Percentiles rank a stretch among this genome's conserved stretches.
Conservation (phyloP, 2,113 vertebrate genomes). For the Pelodiscus sinensis region DNA sequence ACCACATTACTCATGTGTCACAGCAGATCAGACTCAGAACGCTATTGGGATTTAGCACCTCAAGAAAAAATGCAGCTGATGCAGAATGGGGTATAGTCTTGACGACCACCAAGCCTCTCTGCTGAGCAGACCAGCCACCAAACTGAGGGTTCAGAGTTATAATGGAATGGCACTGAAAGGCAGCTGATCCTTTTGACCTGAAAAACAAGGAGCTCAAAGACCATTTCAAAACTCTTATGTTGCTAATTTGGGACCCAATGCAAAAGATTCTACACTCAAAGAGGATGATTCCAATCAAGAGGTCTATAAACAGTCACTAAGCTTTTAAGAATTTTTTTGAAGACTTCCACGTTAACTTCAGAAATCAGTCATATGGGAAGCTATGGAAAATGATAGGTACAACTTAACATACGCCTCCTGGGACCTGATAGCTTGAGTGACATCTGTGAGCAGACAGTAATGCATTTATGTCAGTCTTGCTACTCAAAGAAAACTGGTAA, state of each 20-base stretch:
- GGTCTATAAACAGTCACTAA: neutral
- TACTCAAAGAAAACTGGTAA: neutral
- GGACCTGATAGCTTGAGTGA: neutral
- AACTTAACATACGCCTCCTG: neutral
- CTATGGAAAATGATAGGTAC: neutral
- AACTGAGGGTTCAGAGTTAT: neutral
- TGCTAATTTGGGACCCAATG: no score
- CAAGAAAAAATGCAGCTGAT: neutral
- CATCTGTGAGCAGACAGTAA: neutral
- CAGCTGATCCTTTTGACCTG: neutral
- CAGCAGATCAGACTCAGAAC: neutral
- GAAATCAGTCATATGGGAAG: neutral
- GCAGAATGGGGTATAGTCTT: neutral
- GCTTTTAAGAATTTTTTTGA: neutral
- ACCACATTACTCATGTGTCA: neutral
- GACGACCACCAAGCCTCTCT: no score
- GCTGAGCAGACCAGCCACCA: neutral
- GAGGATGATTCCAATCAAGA: neutral
- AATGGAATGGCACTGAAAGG: neutral
- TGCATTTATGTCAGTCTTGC: no score
- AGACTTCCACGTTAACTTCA: neutral
- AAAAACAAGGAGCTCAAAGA: neutral
- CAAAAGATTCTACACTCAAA: neutral
- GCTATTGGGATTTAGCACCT: neutral
- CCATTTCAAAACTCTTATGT: neutral